Conservation (phyloP, 2,888 invertebrate genomes). For the Watsonalla cultraria region DNA sequence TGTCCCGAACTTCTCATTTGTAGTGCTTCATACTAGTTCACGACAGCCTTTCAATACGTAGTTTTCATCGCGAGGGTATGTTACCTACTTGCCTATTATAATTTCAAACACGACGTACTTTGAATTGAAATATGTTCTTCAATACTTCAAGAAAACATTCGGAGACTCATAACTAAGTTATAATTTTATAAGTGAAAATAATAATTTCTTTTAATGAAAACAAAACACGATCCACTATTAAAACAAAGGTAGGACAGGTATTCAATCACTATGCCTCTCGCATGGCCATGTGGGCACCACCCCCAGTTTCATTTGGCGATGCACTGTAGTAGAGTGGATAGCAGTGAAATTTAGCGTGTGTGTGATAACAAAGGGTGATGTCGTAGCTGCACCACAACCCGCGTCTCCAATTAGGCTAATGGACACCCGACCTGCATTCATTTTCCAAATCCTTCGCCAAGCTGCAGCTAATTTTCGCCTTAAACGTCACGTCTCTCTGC, state of each 20-base stretch:
- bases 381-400: conserved; percentile 43
- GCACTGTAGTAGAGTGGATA: neutral
- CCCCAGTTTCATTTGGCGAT: neutral
- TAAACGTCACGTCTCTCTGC: conserved; percentile 43
- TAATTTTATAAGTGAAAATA: too few species aligned
- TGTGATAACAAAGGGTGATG: conserved; percentile 49
- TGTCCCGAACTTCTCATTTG: conserved; percentile 64
- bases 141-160: too few species aligned
- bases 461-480: conserved; percentile 74
- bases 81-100: too few species aligned
- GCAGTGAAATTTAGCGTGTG: conserved; percentile 29
- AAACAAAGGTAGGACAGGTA: too few species aligned
- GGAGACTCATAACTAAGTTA: too few species aligned
- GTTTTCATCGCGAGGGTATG: too few species aligned
- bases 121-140: too few species aligned
- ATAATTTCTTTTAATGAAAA: too few species aligned
- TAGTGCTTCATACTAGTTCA: conserved; percentile 46
- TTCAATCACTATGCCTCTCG: too few species aligned
- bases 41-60: conserved; percentile 21
- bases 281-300: neutral
- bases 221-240: too few species aligned
- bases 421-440: conserved; percentile 76
- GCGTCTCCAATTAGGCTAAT: conserved; percentile 77
- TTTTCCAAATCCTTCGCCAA: conserved; percentile 73
- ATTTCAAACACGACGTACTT: too few species aligned